These are phyloP conservation scores for Polydrusus cervinus DNA, from an alignment of 2,888 invertebrate species.

Conservation along the genomic window DNA sequence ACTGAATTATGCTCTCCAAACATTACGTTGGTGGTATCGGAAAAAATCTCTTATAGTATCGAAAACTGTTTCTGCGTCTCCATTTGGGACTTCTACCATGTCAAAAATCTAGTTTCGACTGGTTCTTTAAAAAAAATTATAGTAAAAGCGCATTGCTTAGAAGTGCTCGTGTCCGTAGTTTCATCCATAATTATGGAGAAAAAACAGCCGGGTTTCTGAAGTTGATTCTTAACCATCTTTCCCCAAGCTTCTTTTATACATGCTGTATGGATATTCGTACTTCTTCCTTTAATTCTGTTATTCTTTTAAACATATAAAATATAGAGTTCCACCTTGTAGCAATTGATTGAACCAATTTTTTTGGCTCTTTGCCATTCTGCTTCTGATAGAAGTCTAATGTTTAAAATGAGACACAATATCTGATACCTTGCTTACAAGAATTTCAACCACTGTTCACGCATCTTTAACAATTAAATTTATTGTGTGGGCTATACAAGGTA, in stretches of 20 bases:
- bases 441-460: no score
- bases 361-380: no score
- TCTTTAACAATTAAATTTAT: no score
- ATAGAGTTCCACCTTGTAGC: no score
- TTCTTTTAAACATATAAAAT: no score
- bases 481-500: no score
- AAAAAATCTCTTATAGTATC: slow-evolving; percentile 31
- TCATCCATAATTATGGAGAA: slow-evolving; percentile 12
- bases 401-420: no score
- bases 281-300: no score
- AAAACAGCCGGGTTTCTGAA: slow-evolving; percentile 4
- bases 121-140: slow-evolving; percentile 10
- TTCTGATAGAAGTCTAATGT: no score
- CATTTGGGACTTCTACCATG: not conserved
- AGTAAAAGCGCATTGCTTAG: slow-evolving; percentile 17
- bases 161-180: not conserved
- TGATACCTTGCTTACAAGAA: no score
- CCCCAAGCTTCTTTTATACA: not conserved
- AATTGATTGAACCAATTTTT: no score
- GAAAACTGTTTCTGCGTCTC: not conserved
- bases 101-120: slow-evolving; percentile 5
- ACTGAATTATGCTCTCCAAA: slow-evolving; percentile 56
- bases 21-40: slow-evolving; percentile 63
- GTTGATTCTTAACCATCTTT: not conserved
- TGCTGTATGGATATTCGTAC: no score